Evolutionary conservation across 2,113 vertebrate species (phyloP).

Genomic region (Holacanthus passer): DNA sequence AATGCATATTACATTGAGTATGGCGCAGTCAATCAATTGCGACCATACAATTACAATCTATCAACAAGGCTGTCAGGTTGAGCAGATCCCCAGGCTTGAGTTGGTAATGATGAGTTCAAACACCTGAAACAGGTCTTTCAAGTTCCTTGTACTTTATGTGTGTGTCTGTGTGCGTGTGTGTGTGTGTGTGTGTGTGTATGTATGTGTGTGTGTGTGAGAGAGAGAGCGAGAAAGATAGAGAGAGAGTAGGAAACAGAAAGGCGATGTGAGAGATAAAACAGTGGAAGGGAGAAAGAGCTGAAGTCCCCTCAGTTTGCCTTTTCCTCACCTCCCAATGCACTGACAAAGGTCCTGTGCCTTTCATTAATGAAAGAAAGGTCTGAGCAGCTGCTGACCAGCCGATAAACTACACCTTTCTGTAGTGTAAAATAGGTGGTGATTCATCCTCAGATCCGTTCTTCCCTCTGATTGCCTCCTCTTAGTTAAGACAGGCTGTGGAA

Average conservation of each 20-base stretch:
- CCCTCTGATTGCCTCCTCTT: constrained; percentile 1
- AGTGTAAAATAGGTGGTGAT: constrained; percentile 74
- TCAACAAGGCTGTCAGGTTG: constrained; percentile 80
- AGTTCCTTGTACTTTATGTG: constrained; percentile 55
- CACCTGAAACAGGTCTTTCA: constrained; percentile 80
- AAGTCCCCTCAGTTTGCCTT: constrained; percentile 53
- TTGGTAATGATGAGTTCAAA: constrained; percentile 84
- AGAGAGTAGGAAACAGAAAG: not conserved
- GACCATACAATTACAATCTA: constrained; percentile 79
- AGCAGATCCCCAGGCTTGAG: constrained; percentile 80
- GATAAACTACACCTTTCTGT: constrained; percentile 77
- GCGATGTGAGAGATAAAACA: constrained; percentile 31
- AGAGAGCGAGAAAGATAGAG: not conserved
- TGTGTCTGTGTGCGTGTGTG: constrained; percentile 28
- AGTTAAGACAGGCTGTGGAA: not conserved
- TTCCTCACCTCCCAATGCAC: constrained; percentile 45
- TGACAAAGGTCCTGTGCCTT: constrained; percentile 44
- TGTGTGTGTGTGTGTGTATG: not conserved
- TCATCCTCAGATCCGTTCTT: constrained; percentile 65
- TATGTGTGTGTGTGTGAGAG: constrained; percentile 5
- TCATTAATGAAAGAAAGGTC: constrained; percentile 61
- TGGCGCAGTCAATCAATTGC: constrained; percentile 78
- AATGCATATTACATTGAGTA: constrained; percentile 79
- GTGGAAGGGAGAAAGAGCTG: constrained; percentile 5
- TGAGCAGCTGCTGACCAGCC: constrained; percentile 77